Conservation (phyloP, 2,888 invertebrate species). For the Conops quadrifasciatus region DNA sequence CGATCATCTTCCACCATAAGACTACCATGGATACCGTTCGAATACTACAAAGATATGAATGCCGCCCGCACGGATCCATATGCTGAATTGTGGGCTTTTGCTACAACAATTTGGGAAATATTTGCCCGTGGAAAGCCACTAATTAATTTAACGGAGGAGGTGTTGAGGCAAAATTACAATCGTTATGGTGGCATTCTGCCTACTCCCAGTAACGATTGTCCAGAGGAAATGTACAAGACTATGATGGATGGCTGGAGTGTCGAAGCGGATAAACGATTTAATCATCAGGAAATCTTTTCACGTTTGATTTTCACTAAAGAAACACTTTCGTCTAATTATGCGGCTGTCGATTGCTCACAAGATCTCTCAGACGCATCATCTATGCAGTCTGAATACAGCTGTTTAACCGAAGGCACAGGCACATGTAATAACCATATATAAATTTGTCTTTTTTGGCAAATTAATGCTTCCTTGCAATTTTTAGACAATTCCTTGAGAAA, state of each 20-base stretch:
- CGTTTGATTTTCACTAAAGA: conserved; percentile 54
- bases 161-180: conserved; percentile 50
- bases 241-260: conserved; percentile 84
- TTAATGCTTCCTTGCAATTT: background rate
- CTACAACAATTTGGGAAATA: conserved; percentile 92
- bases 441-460: background rate
- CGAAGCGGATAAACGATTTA: conserved; percentile 75
- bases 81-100: conserved; percentile 91
- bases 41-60: conserved; percentile 77
- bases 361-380: conserved; percentile 43
- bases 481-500: conserved; percentile 31
- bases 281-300: conserved; percentile 83
- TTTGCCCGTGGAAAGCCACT: conserved; percentile 78
- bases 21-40: conserved; percentile 90
- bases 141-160: conserved; percentile 54
- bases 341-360: conserved; percentile 39
- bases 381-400: conserved; percentile 40
- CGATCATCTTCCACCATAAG: conserved; percentile 65
- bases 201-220: conserved; percentile 75
- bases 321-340: conserved; percentile 45
- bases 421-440: background rate
- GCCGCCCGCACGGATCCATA: conserved; percentile 73
- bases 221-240: conserved; percentile 77
- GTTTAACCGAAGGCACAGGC: conserved; percentile 41
- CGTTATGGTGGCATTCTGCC: conserved; percentile 70